phyloP scores from a whole-genome alignment of 1,140 invertebrate species.

The Cyphomyrmex costatus region DNA sequence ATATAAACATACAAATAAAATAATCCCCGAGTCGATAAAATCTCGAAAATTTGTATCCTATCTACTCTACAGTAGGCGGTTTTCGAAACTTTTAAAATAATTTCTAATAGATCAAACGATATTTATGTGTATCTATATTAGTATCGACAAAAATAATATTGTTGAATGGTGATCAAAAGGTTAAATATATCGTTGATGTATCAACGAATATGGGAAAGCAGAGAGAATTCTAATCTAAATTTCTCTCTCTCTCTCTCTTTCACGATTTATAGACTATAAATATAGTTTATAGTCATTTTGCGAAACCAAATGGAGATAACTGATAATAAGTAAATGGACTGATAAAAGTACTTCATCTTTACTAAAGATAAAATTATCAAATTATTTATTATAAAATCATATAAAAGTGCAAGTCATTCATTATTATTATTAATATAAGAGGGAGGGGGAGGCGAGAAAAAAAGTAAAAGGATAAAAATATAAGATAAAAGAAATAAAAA shows the following conservation, averaged over 20 bases:
- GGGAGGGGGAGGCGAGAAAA: no score
- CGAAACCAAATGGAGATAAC: not conserved
- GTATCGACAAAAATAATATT: not conserved
- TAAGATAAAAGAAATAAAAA: not conserved
- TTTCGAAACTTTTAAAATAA: not conserved
- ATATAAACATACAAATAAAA: no score
- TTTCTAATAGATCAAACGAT: not conserved
- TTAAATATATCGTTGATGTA: conserved; percentile 25
- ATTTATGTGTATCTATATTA: not conserved
- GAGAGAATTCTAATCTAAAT: not conserved
- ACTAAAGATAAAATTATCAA: not conserved
- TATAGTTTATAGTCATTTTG: not conserved
- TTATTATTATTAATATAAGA: not conserved
- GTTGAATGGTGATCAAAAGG: not conserved
- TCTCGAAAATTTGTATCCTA: no score
- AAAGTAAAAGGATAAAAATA: not conserved
- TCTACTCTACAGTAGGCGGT: not conserved
- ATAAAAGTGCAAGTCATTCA: conserved; percentile 8
- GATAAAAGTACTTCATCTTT: not conserved
- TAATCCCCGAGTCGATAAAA: no score
- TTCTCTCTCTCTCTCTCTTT: no score
- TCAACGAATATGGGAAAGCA: not conserved
- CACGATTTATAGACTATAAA: not conserved
- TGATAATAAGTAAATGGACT: not conserved
- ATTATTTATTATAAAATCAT: conserved; percentile 1